Conservation (phyloP, 2,113 vertebrate genomes). For the Myrmophylax atrothorax region DNA sequence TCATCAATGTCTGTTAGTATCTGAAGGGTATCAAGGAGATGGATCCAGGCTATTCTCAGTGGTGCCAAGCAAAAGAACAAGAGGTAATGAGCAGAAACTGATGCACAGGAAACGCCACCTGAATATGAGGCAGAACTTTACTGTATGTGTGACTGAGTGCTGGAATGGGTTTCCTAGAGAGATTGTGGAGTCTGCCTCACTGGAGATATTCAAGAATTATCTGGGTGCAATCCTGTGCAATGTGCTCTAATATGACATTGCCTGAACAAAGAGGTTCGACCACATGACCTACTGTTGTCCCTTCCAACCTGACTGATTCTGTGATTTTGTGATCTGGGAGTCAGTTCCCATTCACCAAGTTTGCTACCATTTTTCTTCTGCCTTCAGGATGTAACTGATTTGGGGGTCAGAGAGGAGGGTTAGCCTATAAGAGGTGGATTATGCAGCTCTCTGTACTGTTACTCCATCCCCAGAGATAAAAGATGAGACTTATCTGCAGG, state of each 20-base stretch:
- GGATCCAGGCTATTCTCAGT: fast-evolving
- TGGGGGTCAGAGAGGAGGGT: fast-evolving
- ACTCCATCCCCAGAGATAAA: not conserved
- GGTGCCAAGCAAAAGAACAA: not conserved
- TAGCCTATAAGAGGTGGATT: not conserved
- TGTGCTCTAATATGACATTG: too few relatives aligned
- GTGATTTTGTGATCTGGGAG: not conserved
- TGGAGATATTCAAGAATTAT: not conserved
- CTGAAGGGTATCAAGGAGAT: not conserved
- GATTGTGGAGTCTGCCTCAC: not conserved
- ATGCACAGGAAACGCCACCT: not conserved
- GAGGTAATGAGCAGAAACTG: not conserved
- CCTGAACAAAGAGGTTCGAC: not conserved
- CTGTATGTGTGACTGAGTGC: fast-evolving
- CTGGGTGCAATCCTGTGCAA: not conserved
- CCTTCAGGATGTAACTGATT: not conserved
- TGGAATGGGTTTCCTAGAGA: not conserved
- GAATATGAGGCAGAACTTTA: not conserved
- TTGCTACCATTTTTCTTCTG: not conserved
- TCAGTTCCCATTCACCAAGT: not conserved
- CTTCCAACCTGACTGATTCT: not conserved
- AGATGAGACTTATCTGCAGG: not conserved
- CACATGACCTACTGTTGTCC: not conserved
- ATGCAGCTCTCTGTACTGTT: not conserved
- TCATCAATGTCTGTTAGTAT: not conserved